A percentile compares a stretch with the other conserved stretches of the same genome.
phyloP scores from a whole-genome alignment of 2,113 vertebrate genomes.

The Engraulis encrasicolus region DNA sequence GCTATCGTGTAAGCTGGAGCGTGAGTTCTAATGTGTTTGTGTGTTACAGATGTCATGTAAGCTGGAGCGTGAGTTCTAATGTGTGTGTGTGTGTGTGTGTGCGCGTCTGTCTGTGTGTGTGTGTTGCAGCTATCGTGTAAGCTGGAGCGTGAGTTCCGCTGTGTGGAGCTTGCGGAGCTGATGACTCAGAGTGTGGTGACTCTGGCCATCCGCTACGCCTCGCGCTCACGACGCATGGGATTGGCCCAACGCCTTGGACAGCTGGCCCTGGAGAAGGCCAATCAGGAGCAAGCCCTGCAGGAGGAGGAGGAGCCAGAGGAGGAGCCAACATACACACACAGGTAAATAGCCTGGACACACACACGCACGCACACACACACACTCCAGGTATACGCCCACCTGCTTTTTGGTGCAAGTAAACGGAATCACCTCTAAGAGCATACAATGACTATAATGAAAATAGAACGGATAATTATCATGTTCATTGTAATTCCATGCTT shows the following conservation, averaged over 20 bases:
- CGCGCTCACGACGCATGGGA: constrained; percentile 84
- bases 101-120: not conserved
- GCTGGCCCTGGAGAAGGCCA: constrained; percentile 85
- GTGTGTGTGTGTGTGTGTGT: constrained; percentile 16
- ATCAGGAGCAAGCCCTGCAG: constrained; percentile 65
- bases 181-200: constrained; percentile 88
- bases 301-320: constrained; percentile 61
- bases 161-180: constrained; percentile 88
- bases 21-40: not conserved
- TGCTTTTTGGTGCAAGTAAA: too few relatives aligned
- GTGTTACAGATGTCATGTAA: too few relatives aligned
- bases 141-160: constrained; percentile 92
- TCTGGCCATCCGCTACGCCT: constrained; percentile 92
- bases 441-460: too few relatives aligned
- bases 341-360: constrained; percentile 62
- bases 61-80: not conserved
- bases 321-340: constrained; percentile 65
- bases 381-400: too few relatives aligned
- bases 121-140: constrained; percentile 88
- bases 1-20: too few relatives aligned
- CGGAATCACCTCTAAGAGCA: too few relatives aligned
- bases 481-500: too few relatives aligned
- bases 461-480: too few relatives aligned
- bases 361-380: too few relatives aligned
- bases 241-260: constrained; percentile 88